phyloP scores from a whole-genome alignment of 2,888 invertebrate species.

The Crossocerus cetratus region DNA sequence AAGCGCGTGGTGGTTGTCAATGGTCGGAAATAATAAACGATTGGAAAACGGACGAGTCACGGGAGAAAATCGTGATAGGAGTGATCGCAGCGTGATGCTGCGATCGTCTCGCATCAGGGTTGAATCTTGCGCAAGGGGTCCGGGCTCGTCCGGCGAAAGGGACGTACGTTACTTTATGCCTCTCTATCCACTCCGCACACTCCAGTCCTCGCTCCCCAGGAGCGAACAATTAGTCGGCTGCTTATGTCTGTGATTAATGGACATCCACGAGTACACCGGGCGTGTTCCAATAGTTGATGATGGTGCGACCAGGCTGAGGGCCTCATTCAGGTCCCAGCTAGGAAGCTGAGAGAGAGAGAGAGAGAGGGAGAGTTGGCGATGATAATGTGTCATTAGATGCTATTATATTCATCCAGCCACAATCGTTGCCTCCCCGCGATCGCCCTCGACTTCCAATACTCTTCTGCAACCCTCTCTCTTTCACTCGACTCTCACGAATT shows the following conservation, averaged over 20 bases:
- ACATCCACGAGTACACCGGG: slow-evolving; percentile 66
- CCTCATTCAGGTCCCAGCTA: not conserved
- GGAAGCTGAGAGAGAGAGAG: not conserved
- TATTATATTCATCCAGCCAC: slow-evolving; percentile 66
- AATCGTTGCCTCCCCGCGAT: slow-evolving; percentile 34
- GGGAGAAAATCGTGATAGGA: slow-evolving; percentile 28
- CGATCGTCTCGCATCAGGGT: slow-evolving; percentile 56
- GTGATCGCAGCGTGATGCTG: slow-evolving; percentile 63
- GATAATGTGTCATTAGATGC: slow-evolving; percentile 65
- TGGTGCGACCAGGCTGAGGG: slow-evolving; percentile 27
- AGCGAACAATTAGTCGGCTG: slow-evolving; percentile 73
- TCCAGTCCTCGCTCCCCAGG: slow-evolving; percentile 55
- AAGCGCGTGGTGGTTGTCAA: slow-evolving; percentile 23
- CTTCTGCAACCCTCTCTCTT: no score
- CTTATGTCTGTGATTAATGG: slow-evolving; percentile 74
- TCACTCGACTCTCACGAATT: no score
- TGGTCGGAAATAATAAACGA: slow-evolving; percentile 65
- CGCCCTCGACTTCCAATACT: no score
- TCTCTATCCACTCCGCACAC: slow-evolving; percentile 56
- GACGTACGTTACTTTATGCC: slow-evolving; percentile 67
- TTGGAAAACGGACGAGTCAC: slow-evolving; percentile 69
- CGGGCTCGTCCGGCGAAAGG: slow-evolving; percentile 61
- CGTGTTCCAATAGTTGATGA: slow-evolving; percentile 57
- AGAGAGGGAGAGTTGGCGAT: slow-evolving; percentile 39
- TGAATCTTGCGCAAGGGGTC: slow-evolving; percentile 59